Percentiles rank a stretch among this genome's conserved stretches.
Evolutionary conservation across 2,888 invertebrate genomes (phyloP).

Genomic region (Cryptus armator): DNA sequence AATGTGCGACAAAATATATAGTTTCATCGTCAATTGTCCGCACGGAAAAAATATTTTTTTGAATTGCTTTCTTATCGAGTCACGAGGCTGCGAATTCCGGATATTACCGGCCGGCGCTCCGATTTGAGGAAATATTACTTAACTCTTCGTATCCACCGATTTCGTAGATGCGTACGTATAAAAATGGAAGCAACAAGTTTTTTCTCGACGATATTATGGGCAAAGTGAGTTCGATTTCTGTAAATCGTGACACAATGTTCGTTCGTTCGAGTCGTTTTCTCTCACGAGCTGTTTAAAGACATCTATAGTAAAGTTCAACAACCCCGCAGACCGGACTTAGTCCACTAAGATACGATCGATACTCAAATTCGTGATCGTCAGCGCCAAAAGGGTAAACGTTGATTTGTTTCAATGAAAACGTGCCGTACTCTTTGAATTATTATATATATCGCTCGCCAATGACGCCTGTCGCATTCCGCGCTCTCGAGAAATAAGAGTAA

Average conservation of each 20-base stretch:
- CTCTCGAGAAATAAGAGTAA: not conserved
- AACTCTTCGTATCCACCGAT: not conserved
- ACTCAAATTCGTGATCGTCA: not conserved
- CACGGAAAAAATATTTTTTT: no score
- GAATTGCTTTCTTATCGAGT: not conserved
- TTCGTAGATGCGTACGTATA: not conserved
- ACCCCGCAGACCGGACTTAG: not conserved
- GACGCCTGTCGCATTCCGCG: not conserved
- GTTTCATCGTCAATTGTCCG: no score
- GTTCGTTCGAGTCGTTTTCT: not conserved
- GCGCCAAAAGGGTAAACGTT: no score
- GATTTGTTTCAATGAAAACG: not conserved
- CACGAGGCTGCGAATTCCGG: not conserved
- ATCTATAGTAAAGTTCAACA: not conserved
- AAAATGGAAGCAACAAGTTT: not conserved
- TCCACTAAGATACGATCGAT: not conserved
- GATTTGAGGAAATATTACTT: not conserved
- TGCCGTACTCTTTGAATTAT: not conserved
- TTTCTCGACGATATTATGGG: not conserved
- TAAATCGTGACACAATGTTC: not conserved
- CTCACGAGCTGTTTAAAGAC: not conserved
- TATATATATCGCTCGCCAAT: not conserved
- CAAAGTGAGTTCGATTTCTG: not conserved
- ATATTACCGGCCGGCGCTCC: not conserved
- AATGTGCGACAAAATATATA: no score